Conservation (phyloP, 2,113 vertebrate species). For the Actenoides lindsayi region DNA sequence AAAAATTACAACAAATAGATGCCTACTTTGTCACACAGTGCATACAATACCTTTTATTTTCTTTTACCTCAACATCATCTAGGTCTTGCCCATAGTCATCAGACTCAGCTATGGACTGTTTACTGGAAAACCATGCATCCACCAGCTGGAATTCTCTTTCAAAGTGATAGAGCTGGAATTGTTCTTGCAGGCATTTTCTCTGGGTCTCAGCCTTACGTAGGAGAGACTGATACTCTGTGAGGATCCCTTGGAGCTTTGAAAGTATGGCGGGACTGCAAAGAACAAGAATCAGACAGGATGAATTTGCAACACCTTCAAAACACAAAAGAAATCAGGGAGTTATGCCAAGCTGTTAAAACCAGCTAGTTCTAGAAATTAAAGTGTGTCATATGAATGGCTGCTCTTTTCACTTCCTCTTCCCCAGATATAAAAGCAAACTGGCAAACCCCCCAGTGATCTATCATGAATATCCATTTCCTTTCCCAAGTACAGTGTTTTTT, state of each 20-base stretch:
- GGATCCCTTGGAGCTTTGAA: conserved; percentile 70
- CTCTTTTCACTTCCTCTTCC: background rate
- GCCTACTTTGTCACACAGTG: background rate
- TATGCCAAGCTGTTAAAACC: background rate
- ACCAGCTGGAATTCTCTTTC: conserved; percentile 84
- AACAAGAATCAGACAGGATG: background rate
- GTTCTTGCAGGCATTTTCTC: conserved; percentile 73
- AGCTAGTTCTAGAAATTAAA: conserved; percentile 2
- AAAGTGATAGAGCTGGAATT: conserved; percentile 81
- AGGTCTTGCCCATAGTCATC: conserved; percentile 86
- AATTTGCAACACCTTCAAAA: background rate
- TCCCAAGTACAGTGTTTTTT: background rate
- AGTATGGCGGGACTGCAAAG: conserved; percentile 70
- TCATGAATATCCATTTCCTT: background rate
- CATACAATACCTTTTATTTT: background rate
- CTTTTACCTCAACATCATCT: conserved; percentile 83
- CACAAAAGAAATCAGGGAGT: background rate
- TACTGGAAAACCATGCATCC: conserved; percentile 82
- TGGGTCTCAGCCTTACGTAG: conserved; percentile 69
- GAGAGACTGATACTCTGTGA: conserved; percentile 72
- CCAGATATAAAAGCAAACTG: background rate
- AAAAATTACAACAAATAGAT: background rate
- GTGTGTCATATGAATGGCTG: background rate
- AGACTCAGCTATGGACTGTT: conserved; percentile 75
- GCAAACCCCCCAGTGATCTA: background rate